These are phyloP conservation scores for Bombyx mori DNA, from an alignment of 1,140 invertebrate species.

Conservation along the genomic window ASM3026992v2 NC_085111.1:10537001-10537500, in stretches of 20 bases:
- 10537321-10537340: too few species aligned
- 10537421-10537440: conserved; percentile 42
- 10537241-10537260: too few species aligned
- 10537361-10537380: conserved; percentile 35
- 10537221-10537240: background rate
- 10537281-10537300: too few species aligned
- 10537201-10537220: background rate
- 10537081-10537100: conserved; percentile 50
- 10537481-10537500: conserved; percentile 48
- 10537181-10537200: background rate
- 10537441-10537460: conserved; percentile 62
- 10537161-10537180: conserved; percentile 11
- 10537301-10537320: too few species aligned
- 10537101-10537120: conserved; percentile 32
- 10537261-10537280: too few species aligned
- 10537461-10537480: conserved; percentile 37
- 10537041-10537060: conserved; percentile 39
- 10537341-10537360: conserved; percentile 16
- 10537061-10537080: conserved; percentile 48
- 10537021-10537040: conserved; percentile 56
- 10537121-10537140: conserved; percentile 18
- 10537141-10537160: conserved; percentile 20
- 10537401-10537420: conserved; percentile 27
- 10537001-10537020: conserved; percentile 47
- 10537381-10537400: conserved; percentile 42